Evolutionary conservation across 64 coral and sea anemone genomes (phyloP).

Genomic region (Stichodactyla mertensii): DNA sequence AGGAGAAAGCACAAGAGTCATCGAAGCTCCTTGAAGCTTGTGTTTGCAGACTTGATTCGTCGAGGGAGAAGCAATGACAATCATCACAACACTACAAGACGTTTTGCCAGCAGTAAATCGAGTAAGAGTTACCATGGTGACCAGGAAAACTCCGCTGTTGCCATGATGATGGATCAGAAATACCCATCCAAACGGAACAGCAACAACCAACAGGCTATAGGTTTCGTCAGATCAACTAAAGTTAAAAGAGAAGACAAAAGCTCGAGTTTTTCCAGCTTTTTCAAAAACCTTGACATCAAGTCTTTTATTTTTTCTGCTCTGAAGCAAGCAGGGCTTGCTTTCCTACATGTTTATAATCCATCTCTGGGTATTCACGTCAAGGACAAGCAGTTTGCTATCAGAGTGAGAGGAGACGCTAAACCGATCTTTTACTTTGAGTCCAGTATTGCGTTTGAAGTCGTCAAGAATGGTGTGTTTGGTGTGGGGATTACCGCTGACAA

Average conservation of each 20-base stretch:
- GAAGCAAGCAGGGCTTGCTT: background rate
- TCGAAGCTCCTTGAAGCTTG: background rate
- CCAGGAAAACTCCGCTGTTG: background rate
- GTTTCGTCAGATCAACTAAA: background rate
- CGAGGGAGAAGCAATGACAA: background rate
- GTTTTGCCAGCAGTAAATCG: too few species aligned
- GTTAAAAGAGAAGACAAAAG: background rate
- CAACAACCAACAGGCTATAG: background rate
- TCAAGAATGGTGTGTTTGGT: conserved; percentile 31
- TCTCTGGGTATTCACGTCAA: background rate
- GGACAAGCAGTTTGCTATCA: background rate
- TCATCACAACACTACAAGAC: background rate
- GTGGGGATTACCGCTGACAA: conserved; percentile 33
- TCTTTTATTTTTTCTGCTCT: conserved; percentile 7
- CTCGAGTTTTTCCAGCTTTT: background rate
- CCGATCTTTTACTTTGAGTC: conserved; percentile 8
- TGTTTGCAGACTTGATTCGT: background rate
- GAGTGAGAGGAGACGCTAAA: background rate
- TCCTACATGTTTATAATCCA: background rate
- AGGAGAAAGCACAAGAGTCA: background rate
- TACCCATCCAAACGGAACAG: background rate
- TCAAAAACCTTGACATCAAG: background rate
- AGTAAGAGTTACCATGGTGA: background rate
- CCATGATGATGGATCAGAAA: background rate
- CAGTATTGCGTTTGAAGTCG: conserved; percentile 32